phyloP scores from a whole-genome alignment of 2,888 invertebrate genomes.

The Trichogramma evanescens region DNA sequence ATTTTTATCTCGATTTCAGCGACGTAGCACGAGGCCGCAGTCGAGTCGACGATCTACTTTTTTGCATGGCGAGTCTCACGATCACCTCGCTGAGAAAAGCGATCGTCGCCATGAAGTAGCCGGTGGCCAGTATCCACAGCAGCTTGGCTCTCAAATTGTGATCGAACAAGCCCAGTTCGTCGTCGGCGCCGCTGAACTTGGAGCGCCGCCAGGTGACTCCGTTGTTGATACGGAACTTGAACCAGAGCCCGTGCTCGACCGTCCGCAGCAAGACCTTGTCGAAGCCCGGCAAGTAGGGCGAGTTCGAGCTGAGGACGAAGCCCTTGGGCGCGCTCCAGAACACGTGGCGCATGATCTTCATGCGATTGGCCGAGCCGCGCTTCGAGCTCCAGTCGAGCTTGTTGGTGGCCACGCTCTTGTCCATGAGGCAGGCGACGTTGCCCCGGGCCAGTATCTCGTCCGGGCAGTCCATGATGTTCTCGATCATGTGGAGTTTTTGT shows the following conservation, averaged over 20 bases:
- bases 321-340: constrained; percentile 10
- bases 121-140: not conserved
- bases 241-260: not conserved
- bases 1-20: too few relatives aligned
- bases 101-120: not conserved
- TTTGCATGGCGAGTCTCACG: not conserved
- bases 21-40: too few relatives aligned
- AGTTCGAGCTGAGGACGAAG: not conserved
- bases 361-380: not conserved
- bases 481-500: not conserved
- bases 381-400: not conserved
- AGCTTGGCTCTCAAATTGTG: not conserved
- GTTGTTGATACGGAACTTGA: not conserved
- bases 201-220: too few relatives aligned
- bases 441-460: not conserved
- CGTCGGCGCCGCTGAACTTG: too few relatives aligned
- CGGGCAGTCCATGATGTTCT: not conserved
- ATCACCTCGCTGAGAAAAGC: not conserved
- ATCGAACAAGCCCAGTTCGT: not conserved
- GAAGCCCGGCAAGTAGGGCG: not conserved
- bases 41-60: too few relatives aligned
- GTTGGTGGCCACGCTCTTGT: not conserved
- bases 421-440: constrained; percentile 15
- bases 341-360: constrained; percentile 1
- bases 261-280: not conserved